Conservation (phyloP, 2,797 vertebrate genomes). For the Cyprinodon diabolis region DNA sequence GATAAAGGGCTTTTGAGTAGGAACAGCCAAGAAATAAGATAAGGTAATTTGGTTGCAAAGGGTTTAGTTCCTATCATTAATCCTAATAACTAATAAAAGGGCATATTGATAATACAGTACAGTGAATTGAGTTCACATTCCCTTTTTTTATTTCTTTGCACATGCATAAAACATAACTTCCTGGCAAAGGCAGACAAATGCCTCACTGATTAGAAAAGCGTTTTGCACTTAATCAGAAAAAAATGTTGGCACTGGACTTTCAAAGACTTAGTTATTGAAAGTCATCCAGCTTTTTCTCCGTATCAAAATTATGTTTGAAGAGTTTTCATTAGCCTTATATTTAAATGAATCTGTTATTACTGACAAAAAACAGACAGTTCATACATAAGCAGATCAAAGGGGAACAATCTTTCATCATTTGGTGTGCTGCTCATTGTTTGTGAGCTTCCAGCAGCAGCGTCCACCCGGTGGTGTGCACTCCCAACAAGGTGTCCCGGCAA, state of each 20-base stretch:
- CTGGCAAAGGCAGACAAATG: constrained; percentile 3
- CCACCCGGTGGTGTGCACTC: constrained; percentile 65
- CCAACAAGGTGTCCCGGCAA: constrained; percentile 77
- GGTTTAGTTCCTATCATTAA: not conserved
- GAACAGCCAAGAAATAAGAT: constrained; percentile 1
- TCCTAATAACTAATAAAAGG: not conserved
- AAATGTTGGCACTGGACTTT: not conserved
- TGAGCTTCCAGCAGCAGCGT: constrained; percentile 56
- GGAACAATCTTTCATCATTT: constrained; percentile 54
- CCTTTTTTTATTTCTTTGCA: constrained; percentile 2
- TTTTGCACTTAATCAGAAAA: constrained; percentile 18
- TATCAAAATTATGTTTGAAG: constrained; percentile 15
- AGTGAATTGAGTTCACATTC: not conserved
- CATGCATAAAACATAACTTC: constrained; percentile 10
- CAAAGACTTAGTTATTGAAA: constrained; percentile 8
- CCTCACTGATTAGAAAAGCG: not conserved
- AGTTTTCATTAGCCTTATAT: constrained; percentile 42
- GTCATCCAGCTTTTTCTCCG: constrained; percentile 4
- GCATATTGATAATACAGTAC: not conserved
- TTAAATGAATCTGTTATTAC: constrained; percentile 27
- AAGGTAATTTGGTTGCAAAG: not conserved
- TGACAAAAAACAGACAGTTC: constrained; percentile 37
- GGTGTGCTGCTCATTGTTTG: constrained; percentile 66
- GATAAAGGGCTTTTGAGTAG: constrained; percentile 17
- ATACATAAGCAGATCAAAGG: constrained; percentile 59